A percentile compares a stretch with the other conserved stretches of the same genome.
Evolutionary conservation across 2,888 invertebrate species (phyloP).

Genomic region (Blera fallax): DNA sequence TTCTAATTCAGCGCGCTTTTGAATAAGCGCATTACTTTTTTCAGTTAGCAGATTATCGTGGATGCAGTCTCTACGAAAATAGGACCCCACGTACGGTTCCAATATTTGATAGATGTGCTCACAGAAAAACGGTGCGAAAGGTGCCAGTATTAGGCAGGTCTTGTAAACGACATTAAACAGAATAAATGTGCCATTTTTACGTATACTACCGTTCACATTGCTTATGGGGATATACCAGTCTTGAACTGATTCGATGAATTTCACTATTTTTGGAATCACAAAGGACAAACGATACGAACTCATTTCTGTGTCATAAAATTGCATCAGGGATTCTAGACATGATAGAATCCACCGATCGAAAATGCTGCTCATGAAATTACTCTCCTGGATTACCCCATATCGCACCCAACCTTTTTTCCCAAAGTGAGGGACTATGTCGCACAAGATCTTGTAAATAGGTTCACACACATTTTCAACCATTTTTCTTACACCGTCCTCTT

Average conservation of each 20-base stretch:
- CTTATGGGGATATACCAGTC: slow-evolving; percentile 99
- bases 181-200: not conserved
- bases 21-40: slow-evolving; percentile 82
- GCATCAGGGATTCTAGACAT: slow-evolving; percentile 93
- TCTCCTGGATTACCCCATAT: slow-evolving; percentile 77
- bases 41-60: not conserved
- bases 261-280: slow-evolving; percentile 93
- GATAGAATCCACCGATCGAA: slow-evolving; percentile 98
- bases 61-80: slow-evolving; percentile 80
- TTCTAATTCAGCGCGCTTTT: slow-evolving; percentile 90
- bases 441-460: slow-evolving; percentile 95
- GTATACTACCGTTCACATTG: slow-evolving; percentile 90
- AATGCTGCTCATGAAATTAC: slow-evolving; percentile 80
- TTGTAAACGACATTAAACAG: slow-evolving; percentile 23
- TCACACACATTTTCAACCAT: slow-evolving; percentile 96
- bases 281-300: slow-evolving; percentile 94
- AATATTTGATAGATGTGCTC: slow-evolving; percentile 93
- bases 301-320: slow-evolving; percentile 94
- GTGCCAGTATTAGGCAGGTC: slow-evolving; percentile 90
- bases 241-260: slow-evolving; percentile 96
- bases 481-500: slow-evolving; percentile 96
- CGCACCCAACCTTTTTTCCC: slow-evolving; percentile 85
- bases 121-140: slow-evolving; percentile 96
- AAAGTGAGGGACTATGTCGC: slow-evolving; percentile 94
- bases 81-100: slow-evolving; percentile 80